Conservation (phyloP, 2,113 vertebrate species). For the Pseudorectes ferrugineus region DNA sequence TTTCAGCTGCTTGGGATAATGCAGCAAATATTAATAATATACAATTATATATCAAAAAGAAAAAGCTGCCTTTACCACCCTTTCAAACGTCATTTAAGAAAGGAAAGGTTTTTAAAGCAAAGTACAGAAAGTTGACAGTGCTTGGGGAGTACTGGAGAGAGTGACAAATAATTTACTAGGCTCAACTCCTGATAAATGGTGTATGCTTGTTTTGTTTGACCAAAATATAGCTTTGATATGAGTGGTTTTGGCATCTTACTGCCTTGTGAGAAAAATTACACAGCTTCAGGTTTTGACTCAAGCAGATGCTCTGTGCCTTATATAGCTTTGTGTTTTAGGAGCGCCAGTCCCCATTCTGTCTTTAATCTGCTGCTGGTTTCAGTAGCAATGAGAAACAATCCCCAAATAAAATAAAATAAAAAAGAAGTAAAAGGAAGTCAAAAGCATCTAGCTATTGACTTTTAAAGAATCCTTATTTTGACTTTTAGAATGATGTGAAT, state of each 20-base stretch:
- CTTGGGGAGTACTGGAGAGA: neutral
- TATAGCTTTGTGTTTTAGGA: neutral
- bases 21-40: neutral
- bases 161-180: slow-evolving; percentile 32
- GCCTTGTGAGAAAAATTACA: slow-evolving; percentile 15
- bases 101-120: neutral
- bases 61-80: neutral
- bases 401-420: neutral
- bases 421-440: neutral
- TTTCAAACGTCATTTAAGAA: neutral
- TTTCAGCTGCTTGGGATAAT: neutral
- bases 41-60: neutral
- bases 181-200: slow-evolving; percentile 19
- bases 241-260: slow-evolving; percentile 1
- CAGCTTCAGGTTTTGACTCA: neutral
- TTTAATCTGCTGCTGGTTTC: neutral
- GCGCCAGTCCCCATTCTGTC: neutral
- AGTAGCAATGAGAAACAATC: neutral
- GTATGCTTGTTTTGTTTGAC: slow-evolving; percentile 21
- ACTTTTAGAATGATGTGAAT: neutral
- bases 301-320: neutral
- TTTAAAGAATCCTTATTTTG: neutral
- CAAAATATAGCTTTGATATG: slow-evolving; percentile 39
- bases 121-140: neutral
- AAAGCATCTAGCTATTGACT: neutral